A percentile compares a stretch with the other conserved stretches of the same genome.
phyloP scores from a whole-genome alignment of 1,140 invertebrate genomes.

The Lepidurus packardi region DNA sequence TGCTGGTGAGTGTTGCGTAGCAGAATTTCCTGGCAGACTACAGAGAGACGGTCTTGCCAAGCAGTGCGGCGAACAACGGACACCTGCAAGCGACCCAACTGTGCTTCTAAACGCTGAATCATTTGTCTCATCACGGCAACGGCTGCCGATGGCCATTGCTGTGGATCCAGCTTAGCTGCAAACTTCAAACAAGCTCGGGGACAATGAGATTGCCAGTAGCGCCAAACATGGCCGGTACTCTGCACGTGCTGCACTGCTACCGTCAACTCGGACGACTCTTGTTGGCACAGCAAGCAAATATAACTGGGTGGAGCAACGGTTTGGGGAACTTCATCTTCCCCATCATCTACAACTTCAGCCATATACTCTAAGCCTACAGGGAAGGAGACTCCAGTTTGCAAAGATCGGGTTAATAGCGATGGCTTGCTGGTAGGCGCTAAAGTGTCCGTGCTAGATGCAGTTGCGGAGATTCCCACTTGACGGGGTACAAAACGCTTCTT shows the following conservation, averaged over 20 bases:
- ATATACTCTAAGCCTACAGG: not conserved
- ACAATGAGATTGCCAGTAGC: not conserved
- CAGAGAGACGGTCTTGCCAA: not conserved
- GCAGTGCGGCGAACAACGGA: not conserved
- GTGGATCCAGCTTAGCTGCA: not conserved
- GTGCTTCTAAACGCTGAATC: not conserved
- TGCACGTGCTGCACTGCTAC: not conserved
- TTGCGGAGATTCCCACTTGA: not conserved
- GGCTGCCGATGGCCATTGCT: not conserved
- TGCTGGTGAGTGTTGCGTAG: not conserved
- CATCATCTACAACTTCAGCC: not conserved
- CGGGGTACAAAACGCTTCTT: not conserved
- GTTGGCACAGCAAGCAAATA: not conserved
- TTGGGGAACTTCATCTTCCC: not conserved
- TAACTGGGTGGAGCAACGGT: not conserved
- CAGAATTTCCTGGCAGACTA: not conserved
- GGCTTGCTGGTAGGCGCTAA: not conserved
- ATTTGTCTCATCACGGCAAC: not conserved
- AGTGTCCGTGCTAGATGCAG: not conserved
- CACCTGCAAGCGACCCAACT: not conserved
- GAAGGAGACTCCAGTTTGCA: not conserved
- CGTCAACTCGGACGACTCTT: not conserved
- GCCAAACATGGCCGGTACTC: not conserved
- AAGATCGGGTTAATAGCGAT: not conserved
- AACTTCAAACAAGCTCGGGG: not conserved